Conservation (phyloP, 2,113 vertebrate genomes). For the Ceyx melanurus region DNA sequence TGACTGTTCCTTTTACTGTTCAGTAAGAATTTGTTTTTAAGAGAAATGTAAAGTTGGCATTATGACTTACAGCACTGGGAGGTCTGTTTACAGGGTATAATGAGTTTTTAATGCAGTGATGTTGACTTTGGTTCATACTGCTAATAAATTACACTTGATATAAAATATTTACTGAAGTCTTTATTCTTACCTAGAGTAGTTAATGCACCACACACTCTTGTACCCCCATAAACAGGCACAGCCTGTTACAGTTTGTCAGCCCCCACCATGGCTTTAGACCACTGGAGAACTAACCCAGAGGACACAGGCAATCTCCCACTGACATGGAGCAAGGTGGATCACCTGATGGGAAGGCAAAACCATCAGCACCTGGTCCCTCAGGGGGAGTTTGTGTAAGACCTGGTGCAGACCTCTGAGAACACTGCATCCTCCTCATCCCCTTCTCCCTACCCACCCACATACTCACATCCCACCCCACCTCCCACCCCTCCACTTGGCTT, state of each 20-base stretch:
- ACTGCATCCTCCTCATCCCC: not conserved
- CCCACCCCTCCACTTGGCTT: not conserved
- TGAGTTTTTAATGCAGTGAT: constrained; percentile 75
- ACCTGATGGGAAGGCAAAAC: not conserved
- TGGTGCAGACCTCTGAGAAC: not conserved
- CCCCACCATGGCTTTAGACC: not conserved
- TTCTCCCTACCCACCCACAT: not conserved
- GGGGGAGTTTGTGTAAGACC: not conserved
- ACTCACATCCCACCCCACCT: not conserved
- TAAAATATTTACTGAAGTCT: constrained; percentile 46
- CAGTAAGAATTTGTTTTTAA: constrained; percentile 42
- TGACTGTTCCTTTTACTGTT: constrained; percentile 41
- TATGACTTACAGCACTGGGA: constrained; percentile 55
- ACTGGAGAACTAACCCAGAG: not conserved
- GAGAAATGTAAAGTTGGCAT: constrained; percentile 10
- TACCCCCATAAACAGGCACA: not conserved
- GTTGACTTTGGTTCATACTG: constrained; percentile 80
- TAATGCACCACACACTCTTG: not conserved
- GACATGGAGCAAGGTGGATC: not conserved
- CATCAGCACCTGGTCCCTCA: not conserved
- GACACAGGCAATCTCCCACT: not conserved
- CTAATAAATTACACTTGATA: constrained; percentile 84
- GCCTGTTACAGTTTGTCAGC: not conserved
- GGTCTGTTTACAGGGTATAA: constrained; percentile 63
- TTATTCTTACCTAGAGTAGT: not conserved